Conservation (phyloP, 2,888 invertebrate species). For the Peribatodes rhomboidaria region DNA sequence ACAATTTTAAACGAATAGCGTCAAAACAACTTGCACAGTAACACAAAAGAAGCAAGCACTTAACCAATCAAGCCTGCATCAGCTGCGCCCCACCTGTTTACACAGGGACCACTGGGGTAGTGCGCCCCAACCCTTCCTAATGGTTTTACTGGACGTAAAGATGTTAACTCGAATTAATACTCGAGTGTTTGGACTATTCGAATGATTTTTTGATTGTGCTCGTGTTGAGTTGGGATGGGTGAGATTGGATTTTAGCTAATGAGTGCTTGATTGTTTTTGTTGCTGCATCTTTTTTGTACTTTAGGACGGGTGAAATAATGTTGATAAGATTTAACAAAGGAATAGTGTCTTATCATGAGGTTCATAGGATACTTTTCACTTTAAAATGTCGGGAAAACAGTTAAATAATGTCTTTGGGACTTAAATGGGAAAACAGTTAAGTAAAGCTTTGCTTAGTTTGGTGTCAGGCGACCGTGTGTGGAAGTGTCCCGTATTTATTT, state of each 20-base stretch:
- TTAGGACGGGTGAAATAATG: too few relatives aligned
- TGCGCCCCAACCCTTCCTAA: slow-evolving; percentile 61
- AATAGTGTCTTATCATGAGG: too few relatives aligned
- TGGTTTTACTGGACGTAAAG: slow-evolving; percentile 63
- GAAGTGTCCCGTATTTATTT: too few relatives aligned
- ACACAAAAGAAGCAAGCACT: slow-evolving; percentile 10
- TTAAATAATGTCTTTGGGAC: too few relatives aligned
- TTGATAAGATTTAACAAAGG: too few relatives aligned
- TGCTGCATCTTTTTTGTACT: background rate
- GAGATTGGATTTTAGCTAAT: slow-evolving; percentile 19
- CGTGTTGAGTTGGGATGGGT: slow-evolving; percentile 12
- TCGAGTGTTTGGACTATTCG: slow-evolving; percentile 54
- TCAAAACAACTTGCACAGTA: slow-evolving; percentile 2
- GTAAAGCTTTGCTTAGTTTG: too few relatives aligned
- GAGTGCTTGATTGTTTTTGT: background rate
- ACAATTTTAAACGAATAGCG: background rate
- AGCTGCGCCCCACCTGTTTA: slow-evolving; percentile 54
- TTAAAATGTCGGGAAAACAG: too few relatives aligned
- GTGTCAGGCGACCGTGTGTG: too few relatives aligned
- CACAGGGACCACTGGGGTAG: slow-evolving; percentile 45
- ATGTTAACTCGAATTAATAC: slow-evolving; percentile 53
- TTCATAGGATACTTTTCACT: too few relatives aligned
- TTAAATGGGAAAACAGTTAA: too few relatives aligned
- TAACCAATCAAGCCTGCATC: slow-evolving; percentile 17
- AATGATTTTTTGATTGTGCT: slow-evolving; percentile 30